These are phyloP conservation scores for Rhizoglyphus robini DNA, from an alignment of 1,140 invertebrate species.

Conservation along the genomic window DNA sequence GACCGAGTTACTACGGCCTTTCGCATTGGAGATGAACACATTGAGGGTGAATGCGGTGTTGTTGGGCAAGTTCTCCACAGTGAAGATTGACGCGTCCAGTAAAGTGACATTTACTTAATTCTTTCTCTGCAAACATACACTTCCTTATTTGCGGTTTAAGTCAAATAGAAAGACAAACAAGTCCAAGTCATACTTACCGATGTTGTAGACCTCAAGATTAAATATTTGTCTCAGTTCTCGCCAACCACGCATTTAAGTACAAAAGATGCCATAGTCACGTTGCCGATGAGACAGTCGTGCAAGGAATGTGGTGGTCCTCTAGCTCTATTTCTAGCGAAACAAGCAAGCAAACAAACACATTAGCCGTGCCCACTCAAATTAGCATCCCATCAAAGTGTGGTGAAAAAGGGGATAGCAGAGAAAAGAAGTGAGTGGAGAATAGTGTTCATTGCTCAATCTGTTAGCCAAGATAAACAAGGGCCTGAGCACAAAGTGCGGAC, in stretches of 20 bases:
- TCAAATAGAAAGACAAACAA: not conserved
- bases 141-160: not conserved
- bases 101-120: conserved; percentile 27
- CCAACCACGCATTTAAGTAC: conserved; percentile 47
- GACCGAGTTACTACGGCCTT: conserved; percentile 25
- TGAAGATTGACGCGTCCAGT: conserved; percentile 25
- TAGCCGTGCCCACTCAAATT: too few relatives aligned
- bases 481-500: too few relatives aligned
- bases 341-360: too few relatives aligned
- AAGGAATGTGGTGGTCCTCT: conserved; percentile 17
- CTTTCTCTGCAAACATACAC: conserved; percentile 8
- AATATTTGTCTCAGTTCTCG: conserved; percentile 64
- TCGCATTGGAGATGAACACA: conserved; percentile 26
- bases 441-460: too few relatives aligned
- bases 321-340: too few relatives aligned
- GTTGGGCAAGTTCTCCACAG: conserved; percentile 24
- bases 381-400: not conserved
- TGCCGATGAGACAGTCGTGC: conserved; percentile 9
- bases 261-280: conserved; percentile 15
- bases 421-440: too few relatives aligned
- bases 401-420: not conserved
- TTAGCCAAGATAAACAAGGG: too few relatives aligned
- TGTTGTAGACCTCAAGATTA: conserved; percentile 58
- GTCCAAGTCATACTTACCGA: not conserved
- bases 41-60: conserved; percentile 26